Conservation (phyloP, 2,888 invertebrate genomes). For the Anoplius nigerrimus region DNA sequence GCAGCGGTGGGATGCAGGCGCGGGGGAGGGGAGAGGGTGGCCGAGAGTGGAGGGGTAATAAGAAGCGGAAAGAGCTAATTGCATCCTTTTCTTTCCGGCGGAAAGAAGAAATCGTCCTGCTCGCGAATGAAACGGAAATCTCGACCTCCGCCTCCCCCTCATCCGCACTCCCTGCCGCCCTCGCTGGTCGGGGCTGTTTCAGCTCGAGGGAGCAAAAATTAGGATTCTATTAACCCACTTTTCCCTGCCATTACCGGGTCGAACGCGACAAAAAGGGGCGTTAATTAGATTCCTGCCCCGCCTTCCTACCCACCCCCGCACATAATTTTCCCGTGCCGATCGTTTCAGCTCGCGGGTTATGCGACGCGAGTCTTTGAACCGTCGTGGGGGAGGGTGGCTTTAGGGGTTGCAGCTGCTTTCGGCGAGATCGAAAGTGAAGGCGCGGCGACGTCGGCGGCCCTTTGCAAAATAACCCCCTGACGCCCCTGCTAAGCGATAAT, state of each 20-base stretch:
- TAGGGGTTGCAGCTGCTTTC: no score
- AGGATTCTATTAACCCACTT: constrained; percentile 54
- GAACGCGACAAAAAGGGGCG: constrained; percentile 32
- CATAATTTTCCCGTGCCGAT: not conserved
- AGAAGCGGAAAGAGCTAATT: constrained; percentile 46
- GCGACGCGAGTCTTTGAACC: no score
- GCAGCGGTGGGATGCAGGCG: no score
- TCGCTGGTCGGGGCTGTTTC: no score
- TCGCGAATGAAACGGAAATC: constrained; percentile 21
- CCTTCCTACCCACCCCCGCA: no score
- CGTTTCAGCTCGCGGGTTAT: constrained; percentile 6
- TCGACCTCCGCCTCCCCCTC: constrained; percentile 19
- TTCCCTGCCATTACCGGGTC: constrained; percentile 25
- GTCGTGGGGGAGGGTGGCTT: no score
- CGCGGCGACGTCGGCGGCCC: no score
- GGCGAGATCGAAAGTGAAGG: no score
- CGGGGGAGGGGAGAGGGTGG: constrained; percentile 7
- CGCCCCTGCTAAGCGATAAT: no score
- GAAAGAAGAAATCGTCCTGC: constrained; percentile 14
- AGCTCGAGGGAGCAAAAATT: constrained; percentile 27
- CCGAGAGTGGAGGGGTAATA: no score
- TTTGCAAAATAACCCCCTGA: no score
- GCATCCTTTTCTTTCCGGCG: constrained; percentile 31
- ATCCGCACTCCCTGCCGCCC: no score
- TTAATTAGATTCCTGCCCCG: constrained; percentile 36